phyloP scores from a whole-genome alignment of 2,797 vertebrate genomes.

The Hipposideros larvatus region DNA sequence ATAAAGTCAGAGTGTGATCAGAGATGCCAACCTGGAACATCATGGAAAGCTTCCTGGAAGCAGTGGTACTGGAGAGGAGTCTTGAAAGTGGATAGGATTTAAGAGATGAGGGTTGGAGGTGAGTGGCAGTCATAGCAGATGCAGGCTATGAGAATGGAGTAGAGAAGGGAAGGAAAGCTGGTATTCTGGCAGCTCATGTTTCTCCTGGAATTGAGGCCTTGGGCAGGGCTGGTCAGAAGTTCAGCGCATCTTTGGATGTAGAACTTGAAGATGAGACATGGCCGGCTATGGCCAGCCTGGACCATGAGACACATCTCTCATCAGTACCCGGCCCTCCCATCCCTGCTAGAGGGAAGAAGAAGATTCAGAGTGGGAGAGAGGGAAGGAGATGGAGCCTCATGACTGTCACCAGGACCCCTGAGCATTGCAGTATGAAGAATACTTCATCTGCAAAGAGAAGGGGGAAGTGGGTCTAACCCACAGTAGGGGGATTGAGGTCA shows the following conservation, averaged over 20 bases:
- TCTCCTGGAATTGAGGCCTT: background rate
- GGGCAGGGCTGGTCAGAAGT: background rate
- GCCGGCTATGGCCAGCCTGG: background rate
- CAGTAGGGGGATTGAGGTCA: background rate
- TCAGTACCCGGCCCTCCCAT: background rate
- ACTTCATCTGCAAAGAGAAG: background rate
- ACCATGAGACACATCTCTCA: background rate
- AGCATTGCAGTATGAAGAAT: background rate
- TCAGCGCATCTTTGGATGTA: background rate
- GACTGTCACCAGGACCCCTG: background rate
- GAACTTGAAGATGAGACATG: background rate
- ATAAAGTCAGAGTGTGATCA: background rate
- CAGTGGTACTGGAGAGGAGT: background rate
- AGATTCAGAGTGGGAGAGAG: background rate
- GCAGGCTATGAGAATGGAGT: background rate
- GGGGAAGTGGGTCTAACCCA: accelerated
- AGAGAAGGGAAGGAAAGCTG: background rate
- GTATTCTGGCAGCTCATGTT: background rate
- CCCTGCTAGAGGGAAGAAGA: background rate
- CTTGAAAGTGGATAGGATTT: background rate
- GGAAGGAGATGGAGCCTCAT: too few relatives aligned
- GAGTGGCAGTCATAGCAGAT: too few relatives aligned
- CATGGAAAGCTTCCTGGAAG: background rate
- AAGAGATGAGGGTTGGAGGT: background rate
- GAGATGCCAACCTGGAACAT: background rate